These are phyloP conservation scores for Chelonus formosanus DNA, from an alignment of 2,888 invertebrate species.

Conservation along the genomic window DNA sequence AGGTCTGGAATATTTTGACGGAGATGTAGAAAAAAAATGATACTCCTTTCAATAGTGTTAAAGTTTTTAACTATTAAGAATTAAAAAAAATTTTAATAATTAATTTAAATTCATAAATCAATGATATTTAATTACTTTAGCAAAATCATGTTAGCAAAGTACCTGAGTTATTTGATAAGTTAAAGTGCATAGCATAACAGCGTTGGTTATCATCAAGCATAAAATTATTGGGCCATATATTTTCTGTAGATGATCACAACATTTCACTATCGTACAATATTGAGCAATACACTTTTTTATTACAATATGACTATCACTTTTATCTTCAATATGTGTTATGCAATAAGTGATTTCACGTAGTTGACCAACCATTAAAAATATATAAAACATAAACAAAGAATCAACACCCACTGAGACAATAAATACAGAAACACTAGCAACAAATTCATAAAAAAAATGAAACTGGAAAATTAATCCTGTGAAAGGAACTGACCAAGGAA, in stretches of 20 bases:
- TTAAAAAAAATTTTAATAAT: too few relatives aligned
- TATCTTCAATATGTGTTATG: constrained; percentile 28
- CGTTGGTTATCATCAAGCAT: constrained; percentile 44
- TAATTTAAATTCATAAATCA: too few relatives aligned
- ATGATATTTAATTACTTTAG: too few relatives aligned
- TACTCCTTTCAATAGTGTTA: constrained; percentile 6
- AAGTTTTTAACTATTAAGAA: constrained; percentile 9
- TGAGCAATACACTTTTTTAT: constrained; percentile 37
- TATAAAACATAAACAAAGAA: constrained; percentile 45
- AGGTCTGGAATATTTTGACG: constrained; percentile 34
- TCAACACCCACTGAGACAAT: constrained; percentile 42
- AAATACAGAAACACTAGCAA: not conserved
- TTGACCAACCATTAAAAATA: constrained; percentile 47
- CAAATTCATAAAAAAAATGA: constrained; percentile 39
- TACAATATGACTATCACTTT: constrained; percentile 28
- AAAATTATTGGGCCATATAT: constrained; percentile 47
- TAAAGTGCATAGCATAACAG: constrained; percentile 44
- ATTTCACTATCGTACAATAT: constrained; percentile 36
- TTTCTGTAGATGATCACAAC: constrained; percentile 30
- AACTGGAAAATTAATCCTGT: constrained; percentile 37
- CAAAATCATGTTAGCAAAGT: too few relatives aligned
- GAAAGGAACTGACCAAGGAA: constrained; percentile 41
- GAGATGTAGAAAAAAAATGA: constrained; percentile 27
- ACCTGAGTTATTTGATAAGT: constrained; percentile 47
- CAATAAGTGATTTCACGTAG: constrained; percentile 40